Conservation (phyloP, 2,797 vertebrate species). For the Emydoidea blandingii region DNA sequence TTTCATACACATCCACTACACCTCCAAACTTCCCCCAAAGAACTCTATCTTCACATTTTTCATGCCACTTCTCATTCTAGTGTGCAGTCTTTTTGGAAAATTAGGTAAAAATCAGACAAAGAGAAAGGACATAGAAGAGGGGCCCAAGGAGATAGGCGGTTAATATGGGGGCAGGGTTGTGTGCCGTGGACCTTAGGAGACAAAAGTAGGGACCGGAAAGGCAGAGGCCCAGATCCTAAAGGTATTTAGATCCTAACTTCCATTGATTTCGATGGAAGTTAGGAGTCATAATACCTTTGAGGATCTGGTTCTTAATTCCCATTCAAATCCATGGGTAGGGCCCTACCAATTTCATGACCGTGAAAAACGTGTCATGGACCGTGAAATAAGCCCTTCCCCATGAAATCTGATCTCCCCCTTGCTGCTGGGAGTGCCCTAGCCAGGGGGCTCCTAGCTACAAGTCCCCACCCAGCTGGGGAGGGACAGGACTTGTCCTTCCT, state of each 20-base stretch:
- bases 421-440: too few species aligned
- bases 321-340: not conserved
- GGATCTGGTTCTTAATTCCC: not conserved
- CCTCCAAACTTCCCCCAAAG: not conserved
- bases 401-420: too few species aligned
- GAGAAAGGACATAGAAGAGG: not conserved
- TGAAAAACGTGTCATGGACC: too few species aligned
- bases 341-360: too few species aligned
- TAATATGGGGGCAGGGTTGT: not conserved
- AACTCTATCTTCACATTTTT: not conserved
- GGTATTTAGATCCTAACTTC: not conserved
- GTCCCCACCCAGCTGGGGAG: too few species aligned
- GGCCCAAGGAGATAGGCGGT: not conserved
- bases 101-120: not conserved
- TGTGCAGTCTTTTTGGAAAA: not conserved
- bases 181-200: not conserved
- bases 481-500: too few species aligned
- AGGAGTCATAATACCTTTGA: not conserved
- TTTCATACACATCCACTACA: not conserved
- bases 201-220: not conserved
- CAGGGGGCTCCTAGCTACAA: too few species aligned
- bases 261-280: not conserved
- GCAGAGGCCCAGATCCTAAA: not conserved
- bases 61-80: not conserved
- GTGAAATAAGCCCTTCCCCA: too few species aligned